Conservation (phyloP, 92 coral and sea anemone species). For the Epizoanthus ramosus region DNA sequence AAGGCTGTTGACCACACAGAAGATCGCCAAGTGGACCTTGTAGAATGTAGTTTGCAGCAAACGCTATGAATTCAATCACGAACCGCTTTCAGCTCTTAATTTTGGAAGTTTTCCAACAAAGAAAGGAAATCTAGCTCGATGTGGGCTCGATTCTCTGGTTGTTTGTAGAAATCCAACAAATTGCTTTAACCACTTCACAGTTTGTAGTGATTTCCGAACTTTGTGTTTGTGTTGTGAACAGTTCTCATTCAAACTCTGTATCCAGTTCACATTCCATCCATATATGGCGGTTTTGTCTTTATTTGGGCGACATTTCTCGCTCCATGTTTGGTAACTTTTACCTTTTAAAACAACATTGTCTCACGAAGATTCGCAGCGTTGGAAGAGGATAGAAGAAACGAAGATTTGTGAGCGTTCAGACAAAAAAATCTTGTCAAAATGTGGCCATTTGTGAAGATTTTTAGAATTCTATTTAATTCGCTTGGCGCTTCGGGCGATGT, state of each 20-base stretch:
- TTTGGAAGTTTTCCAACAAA: not conserved
- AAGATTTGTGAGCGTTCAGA: not conserved
- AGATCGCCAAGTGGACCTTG: not conserved
- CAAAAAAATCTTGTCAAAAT: not conserved
- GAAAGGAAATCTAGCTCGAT: not conserved
- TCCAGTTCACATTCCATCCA: constrained; percentile 96
- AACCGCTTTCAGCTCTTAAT: not conserved
- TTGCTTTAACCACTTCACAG: constrained; percentile 14
- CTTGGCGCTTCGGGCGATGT: constrained; percentile 32
- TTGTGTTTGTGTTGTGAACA: constrained; percentile 43
- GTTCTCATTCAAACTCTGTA: constrained; percentile 85
- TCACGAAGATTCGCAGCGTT: not conserved
- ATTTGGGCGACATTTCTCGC: constrained; percentile 78
- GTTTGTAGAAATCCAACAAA: constrained; percentile 25
- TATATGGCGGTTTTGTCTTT: constrained; percentile 98
- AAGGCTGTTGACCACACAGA: not conserved
- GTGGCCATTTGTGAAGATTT: constrained; percentile 1
- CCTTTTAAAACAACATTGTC: constrained; percentile 40
- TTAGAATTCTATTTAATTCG: constrained; percentile 4
- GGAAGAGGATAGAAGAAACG: constrained; percentile 3
- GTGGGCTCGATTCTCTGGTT: not conserved
- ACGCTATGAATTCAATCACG: constrained; percentile 1
- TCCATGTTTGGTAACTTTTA: constrained; percentile 66
- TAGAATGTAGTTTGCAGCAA: constrained; percentile 17
- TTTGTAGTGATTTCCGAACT: constrained; percentile 11